Base-by-base conservation (phyloP, 2,888 invertebrate species). In the Notocelia uddmanniana region DNA sequence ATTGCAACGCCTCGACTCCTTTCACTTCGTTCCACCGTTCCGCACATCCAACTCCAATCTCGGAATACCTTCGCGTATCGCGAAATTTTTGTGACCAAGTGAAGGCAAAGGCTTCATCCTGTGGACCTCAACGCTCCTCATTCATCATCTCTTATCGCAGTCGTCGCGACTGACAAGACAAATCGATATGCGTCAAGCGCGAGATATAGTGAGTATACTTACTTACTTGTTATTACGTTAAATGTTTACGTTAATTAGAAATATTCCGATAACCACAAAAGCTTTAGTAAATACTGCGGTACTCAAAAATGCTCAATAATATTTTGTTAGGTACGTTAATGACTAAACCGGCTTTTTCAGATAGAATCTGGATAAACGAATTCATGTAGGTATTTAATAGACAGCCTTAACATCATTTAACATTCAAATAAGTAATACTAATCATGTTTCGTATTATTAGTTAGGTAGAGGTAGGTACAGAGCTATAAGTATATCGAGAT, bases 131-230 rank as follows among this genome's bases (percentile, higher is more conserved):
- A 92, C 92, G 89, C 86, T 93, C 78, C 88, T 93, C 90, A 87
- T 92, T 85, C 91, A 93, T 90, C 93, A 93, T 85, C 87, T 93
- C 75, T 85, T 93, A 85, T 93, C 93, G 83, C 90, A 87, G 89
- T 91, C 92, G 58, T 81, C 84, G 81, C 85, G 90, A 85, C 91
- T 91, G 92, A 90, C 91, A 89, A 89, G 90, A 88, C 89, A 81
- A 90, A 92, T 92, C 93, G 91, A 93, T 92, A 93, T 93, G 93
- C 93, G 93, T 85, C 93, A 91, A 86, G 89, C 92, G 76, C 83
- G 92, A 87, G 93, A 93, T 85, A 84, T 90, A 78, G 93, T 93
- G 82, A 93, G 93, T 93, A 89, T 79, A 54, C 23, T 41, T 41
- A 23, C 31, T 77, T 79, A 54, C 23, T 41, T 41, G 45, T 45